Base-by-base conservation (phyloP, 2,888 invertebrate species). In the Magallana nippona region DNA sequence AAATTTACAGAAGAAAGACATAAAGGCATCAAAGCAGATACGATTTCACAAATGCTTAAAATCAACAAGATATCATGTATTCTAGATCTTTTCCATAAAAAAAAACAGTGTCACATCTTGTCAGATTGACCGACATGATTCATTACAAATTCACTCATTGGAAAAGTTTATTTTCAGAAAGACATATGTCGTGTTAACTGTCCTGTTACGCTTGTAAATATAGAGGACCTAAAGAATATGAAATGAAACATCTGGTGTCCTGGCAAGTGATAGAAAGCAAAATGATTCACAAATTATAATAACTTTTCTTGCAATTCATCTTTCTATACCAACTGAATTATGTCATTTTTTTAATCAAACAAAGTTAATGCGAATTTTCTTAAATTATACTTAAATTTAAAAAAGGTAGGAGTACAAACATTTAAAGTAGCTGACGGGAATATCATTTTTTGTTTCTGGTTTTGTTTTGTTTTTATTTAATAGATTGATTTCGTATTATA, bases 101-200 rank as follows among this genome's bases (percentile, higher is more conserved):
- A 32, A 71, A 71, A 32, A 71, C 13, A 22, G 27, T 71, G 71
- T 71, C 71, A 71, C 27, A 71, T 71, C 71, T 27, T 27, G 22
- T 10, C 71, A 71, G 22, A 32, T 71, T 71, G 71, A 71, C 71
- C 71, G 44, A 71, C 15, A 71, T 71, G 71, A 71, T 71, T 71
- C 22, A 71, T 71, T 27, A 27, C 10, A 71, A 22, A 71, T 27
- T 71, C 71, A 71, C 32, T 71, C 71, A 32, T 27, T 71, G 71
- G 5, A 27, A 71, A 71, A 27, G 71, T 71, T n/a, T 71, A 71
- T 71, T 71, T 71, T 27, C 22, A 11, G 71, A 27, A 13, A 71
- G 2, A 2, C 15, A 32, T 22, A 27, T 71, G 71, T 17, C 71
- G 10, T 32, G 71, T 71, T 71, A 60, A 60, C 17, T n/a, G 60